Base-by-base conservation (phyloP, 2,113 vertebrate species). In the Onychostoma macrolepis region DNA sequence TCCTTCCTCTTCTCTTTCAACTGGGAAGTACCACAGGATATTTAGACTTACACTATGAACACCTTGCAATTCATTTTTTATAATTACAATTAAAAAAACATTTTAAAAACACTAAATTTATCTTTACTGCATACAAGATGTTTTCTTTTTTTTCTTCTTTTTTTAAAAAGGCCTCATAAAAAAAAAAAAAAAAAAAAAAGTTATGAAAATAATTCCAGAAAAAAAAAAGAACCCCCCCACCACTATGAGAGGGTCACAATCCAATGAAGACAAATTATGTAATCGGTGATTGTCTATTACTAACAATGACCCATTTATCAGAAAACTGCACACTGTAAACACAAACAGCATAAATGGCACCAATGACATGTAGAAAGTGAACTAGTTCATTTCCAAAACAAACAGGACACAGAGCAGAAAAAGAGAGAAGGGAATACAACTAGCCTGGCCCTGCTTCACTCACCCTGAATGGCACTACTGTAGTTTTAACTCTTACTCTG, bases 21-120 rank as follows among this genome's bases (percentile, higher is more conserved):
- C 19, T 74, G 48, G 41, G 77, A 80, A 71, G 43, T 71, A 48
- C 43, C 43, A 83, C 33, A 61, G 56, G 3, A 81, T 45, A 61
- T 26, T 65, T 63, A 41, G 7, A 67, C 0, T 69, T 69, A 33
- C 43, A 83, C 10, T 11, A 83, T 24, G 9, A 69, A 71, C 19
- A 80, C 50, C 13, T 79, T 61, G 4, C 36, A 83, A 87, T 65
- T 80, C 12, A 65, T 86, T 88, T 88, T 83, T 86, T 88, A 80
- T 76, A 63, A 41, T 28, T 71, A 69, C 24, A 56, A 77, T 30
- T 74, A 80, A 81, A 36, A 19, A 79, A 33, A 24, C 7, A 58
- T 58, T 38, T 36, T 5, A 58, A 81, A 80, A 80, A 26, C 33
- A 80, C 38, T 63, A 43, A 4, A 36, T 58, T 43, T 75, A 48